A percentile compares a stretch with the other conserved stretches of the same genome.
Evolutionary conservation across 2,888 invertebrate genomes (phyloP).

Genomic region (Platycnemis pennipes): DNA sequence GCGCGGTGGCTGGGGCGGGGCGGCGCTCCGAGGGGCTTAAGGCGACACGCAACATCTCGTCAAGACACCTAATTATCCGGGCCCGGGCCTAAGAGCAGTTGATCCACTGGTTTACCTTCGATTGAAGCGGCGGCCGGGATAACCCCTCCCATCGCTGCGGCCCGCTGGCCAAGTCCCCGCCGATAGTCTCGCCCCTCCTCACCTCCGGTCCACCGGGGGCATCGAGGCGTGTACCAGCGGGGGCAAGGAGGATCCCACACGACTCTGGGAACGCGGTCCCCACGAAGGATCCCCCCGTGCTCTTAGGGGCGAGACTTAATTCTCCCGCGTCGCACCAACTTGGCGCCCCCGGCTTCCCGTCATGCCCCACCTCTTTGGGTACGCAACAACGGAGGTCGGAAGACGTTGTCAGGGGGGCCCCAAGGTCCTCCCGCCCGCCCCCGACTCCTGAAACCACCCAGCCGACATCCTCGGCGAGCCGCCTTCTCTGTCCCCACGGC

Average conservation of each 20-base stretch:
- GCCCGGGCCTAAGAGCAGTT: slow-evolving; percentile 66
- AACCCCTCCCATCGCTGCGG: not conserved
- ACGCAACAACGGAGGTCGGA: not conserved
- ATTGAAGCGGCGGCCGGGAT: slow-evolving; percentile 45
- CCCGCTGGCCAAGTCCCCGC: not conserved
- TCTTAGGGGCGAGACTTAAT: slow-evolving; percentile 16
- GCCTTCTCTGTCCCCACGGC: not conserved
- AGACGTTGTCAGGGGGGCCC: not conserved
- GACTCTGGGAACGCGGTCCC: not conserved
- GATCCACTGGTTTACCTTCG: slow-evolving; percentile 69
- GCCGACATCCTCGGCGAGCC: not conserved
- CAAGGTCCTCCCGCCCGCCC: not conserved
- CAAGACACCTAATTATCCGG: slow-evolving; percentile 70
- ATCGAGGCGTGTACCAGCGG: not conserved
- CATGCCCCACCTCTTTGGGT: not conserved
- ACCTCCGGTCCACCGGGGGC: not conserved
- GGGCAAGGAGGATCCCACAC: not conserved
- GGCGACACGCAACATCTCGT: slow-evolving; percentile 69
- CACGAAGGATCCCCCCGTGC: not conserved
- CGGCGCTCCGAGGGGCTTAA: not conserved
- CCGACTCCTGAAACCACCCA: not conserved
- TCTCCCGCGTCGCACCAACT: not conserved
- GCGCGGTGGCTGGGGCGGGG: not conserved
- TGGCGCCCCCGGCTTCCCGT: not conserved
- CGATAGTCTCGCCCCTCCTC: not conserved